Base-by-base conservation (phyloP, 2,888 invertebrate species). In the Drosophila setosimentum region DNA sequence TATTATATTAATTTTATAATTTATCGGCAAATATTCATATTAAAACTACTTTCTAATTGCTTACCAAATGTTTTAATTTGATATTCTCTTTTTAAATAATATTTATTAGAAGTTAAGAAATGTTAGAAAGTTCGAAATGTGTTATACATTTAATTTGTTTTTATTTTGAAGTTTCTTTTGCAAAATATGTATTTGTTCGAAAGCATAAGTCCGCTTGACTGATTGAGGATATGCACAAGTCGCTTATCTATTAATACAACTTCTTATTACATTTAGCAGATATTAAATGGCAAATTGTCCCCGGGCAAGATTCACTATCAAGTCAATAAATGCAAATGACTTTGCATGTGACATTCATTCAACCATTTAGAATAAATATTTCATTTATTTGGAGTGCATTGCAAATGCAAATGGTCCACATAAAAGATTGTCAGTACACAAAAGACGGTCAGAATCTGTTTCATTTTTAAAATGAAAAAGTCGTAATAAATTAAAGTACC, bases 291-390 rank as follows among this genome's bases (percentile, higher is more conserved):
- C 1, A 24, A 45, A 45, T 40, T 49, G 24, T 21, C 21, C 2
- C n/a, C 8, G 21, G 42, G 33, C 67, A 54, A 63, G 50, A 50
- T 55, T 67, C 63, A 37, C 11, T 42, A 37, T 57, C 32, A 11
- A 50, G 37, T 58, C 50, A 67, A 67, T 67, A 58, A 64, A 69
- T 67, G 53, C 63, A 73, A 67, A 73, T 67, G 32, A 57, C 32
- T 53, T 64, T n/a, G 37, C 32, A n/a, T 50, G 37, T 51, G 49
- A 32, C 57, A 45, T 40, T 45, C 53, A 51, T 61, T 62, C 42
- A 21, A 27, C 53, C 37, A 61, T 59, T 54, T 24, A 30, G n/a
- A 48, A n/a, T 32, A 49, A 48, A 65, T 42, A 42, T 57, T 62
- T 72, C 58, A 32, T 18, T 50, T 48, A 35, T 53, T 63, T 45